phyloP scores from a whole-genome alignment of 2,113 vertebrate species.

The Grallaria varia region DNA sequence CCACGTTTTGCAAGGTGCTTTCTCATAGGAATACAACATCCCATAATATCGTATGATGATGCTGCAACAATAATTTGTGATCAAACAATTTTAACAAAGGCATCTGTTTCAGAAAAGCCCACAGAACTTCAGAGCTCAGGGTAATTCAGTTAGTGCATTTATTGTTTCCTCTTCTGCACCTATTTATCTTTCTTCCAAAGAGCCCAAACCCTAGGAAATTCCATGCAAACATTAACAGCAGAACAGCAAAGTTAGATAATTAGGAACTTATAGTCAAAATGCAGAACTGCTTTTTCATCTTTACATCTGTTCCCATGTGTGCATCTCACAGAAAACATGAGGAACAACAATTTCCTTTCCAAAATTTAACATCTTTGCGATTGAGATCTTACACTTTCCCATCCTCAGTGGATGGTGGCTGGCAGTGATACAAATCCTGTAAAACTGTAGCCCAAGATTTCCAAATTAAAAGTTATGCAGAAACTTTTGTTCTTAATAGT shows the following conservation, averaged over 20 bases:
- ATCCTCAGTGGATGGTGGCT: neutral
- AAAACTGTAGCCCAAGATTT: neutral
- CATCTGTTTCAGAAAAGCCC: neutral
- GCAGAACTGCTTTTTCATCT: neutral
- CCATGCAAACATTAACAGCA: neutral
- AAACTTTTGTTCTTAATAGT: neutral
- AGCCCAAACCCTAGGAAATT: neutral
- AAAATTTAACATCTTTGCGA: neutral
- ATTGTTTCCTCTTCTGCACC: neutral
- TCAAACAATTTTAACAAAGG: neutral
- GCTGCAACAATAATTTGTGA: neutral
- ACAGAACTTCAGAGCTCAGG: neutral
- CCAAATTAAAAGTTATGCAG: neutral
- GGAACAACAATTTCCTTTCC: neutral
- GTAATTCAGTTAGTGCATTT: neutral
- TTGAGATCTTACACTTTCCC: neutral
- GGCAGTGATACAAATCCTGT: neutral
- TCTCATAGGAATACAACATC: neutral
- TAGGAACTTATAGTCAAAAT: neutral
- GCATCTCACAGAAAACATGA: neutral
- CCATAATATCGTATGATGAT: neutral
- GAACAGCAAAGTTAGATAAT: neutral
- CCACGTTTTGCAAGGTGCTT: neutral
- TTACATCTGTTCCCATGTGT: neutral
- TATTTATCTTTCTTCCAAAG: neutral